Percentiles rank a stretch among this genome's conserved stretches.
Evolutionary conservation across 2,888 invertebrate species (phyloP).

Genomic region (Helicoverpa assulta): DNA sequence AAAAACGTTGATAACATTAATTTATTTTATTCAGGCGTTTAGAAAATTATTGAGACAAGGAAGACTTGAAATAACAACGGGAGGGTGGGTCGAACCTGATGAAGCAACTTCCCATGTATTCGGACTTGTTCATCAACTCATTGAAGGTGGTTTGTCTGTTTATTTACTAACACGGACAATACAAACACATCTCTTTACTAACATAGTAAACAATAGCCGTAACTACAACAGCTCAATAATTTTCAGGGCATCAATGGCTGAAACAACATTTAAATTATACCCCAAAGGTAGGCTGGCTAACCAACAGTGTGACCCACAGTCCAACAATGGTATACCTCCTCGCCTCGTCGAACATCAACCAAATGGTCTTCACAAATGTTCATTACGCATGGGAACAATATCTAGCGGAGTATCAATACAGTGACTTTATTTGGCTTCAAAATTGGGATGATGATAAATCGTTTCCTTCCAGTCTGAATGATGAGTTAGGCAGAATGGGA

Average conservation of each 20-base stretch:
- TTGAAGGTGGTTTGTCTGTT: conserved; percentile 92
- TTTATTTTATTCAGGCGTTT: conserved; percentile 87
- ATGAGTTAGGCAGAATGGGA: conserved; percentile 76
- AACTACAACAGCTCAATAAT: conserved; percentile 4
- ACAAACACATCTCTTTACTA: background rate
- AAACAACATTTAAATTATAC: conserved; percentile 94
- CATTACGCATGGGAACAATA: conserved; percentile 98
- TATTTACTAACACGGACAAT: background rate
- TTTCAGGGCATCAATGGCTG: conserved; percentile 96
- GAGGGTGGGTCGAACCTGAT: conserved; percentile 98
- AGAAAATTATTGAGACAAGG: conserved; percentile 94
- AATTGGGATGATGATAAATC: conserved; percentile 91
- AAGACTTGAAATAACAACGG: conserved; percentile 96
- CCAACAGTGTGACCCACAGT: conserved; percentile 98
- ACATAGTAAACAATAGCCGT: background rate
- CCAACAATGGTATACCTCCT: conserved; percentile 97
- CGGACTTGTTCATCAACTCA: conserved; percentile 96
- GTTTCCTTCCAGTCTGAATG: conserved; percentile 72
- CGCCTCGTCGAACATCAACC: conserved; percentile 93
- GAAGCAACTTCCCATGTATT: conserved; percentile 97
- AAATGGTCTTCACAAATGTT: conserved; percentile 96
- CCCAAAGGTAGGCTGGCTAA: conserved; percentile 96
- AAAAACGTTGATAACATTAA: background rate
- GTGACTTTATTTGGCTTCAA: conserved; percentile 98
- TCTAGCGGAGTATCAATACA: conserved; percentile 95